Conservation (phyloP, 1,140 invertebrate genomes). For the Thaumetopoea pityocampa region DNA sequence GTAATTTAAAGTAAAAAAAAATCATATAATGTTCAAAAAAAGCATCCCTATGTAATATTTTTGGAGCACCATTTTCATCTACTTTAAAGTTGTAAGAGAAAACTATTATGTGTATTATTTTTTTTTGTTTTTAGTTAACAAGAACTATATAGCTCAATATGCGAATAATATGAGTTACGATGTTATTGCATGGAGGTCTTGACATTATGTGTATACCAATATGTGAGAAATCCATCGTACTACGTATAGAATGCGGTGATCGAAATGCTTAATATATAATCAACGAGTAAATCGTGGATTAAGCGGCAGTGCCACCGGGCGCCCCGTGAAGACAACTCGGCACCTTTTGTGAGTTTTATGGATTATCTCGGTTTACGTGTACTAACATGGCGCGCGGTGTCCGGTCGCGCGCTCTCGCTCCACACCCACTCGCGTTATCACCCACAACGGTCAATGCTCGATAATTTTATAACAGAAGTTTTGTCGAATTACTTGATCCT, state of each 20-base stretch:
- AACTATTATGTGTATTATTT: too few relatives aligned
- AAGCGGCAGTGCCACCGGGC: slow-evolving; percentile 30
- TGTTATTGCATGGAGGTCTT: too few relatives aligned
- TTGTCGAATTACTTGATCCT: slow-evolving; percentile 69
- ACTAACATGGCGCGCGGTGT: slow-evolving; percentile 60
- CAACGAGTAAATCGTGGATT: slow-evolving; percentile 9
- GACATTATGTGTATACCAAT: too few relatives aligned
- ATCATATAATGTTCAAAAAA: too few relatives aligned
- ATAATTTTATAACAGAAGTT: slow-evolving; percentile 74
- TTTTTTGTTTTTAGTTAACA: too few relatives aligned
- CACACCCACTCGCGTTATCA: slow-evolving; percentile 48
- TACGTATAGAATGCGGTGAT: not conserved
- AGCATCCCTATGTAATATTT: too few relatives aligned
- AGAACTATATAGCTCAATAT: too few relatives aligned
- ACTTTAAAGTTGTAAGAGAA: too few relatives aligned
- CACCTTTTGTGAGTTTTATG: slow-evolving; percentile 69
- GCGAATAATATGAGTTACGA: too few relatives aligned
- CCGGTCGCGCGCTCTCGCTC: slow-evolving; percentile 47
- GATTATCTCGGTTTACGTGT: slow-evolving; percentile 64
- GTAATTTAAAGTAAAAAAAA: too few relatives aligned
- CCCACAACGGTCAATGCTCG: slow-evolving; percentile 56
- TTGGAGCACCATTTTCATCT: too few relatives aligned
- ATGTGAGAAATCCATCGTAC: too few relatives aligned
- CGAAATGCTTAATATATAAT: slow-evolving; percentile 13
- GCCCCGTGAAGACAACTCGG: slow-evolving; percentile 55